Percentiles rank a stretch among this genome's conserved stretches.
Conservation (phyloP, 2,113 vertebrate genomes). For the Cephalopterus ornatus region DNA sequence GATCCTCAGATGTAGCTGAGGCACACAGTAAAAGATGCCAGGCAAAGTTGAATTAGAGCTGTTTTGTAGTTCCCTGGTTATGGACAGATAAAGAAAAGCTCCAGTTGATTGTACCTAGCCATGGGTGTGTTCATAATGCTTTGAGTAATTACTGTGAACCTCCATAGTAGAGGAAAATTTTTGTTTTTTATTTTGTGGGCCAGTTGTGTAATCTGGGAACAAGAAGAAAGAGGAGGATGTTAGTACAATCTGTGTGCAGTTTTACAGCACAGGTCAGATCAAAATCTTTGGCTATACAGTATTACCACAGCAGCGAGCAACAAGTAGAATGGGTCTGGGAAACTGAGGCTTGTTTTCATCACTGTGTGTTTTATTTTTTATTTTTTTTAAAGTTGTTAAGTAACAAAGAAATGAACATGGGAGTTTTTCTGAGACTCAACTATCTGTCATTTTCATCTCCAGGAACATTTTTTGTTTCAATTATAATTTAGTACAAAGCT, state of each 20-base stretch:
- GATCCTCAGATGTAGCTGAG: background rate
- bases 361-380: background rate
- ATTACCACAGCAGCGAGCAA: background rate
- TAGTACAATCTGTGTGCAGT: background rate
- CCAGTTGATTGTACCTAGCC: background rate
- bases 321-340: background rate
- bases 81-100: background rate
- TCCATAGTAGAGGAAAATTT: background rate
- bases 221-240: background rate
- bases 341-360: background rate
- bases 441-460: background rate
- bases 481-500: conserved; percentile 46
- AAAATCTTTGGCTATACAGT: background rate
- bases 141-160: background rate
- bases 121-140: background rate
- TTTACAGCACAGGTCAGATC: background rate
- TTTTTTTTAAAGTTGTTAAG: background rate
- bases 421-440: background rate
- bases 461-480: conserved; percentile 46
- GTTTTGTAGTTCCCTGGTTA: background rate
- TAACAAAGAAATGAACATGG: background rate
- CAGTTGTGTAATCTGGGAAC: background rate
- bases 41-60: background rate
- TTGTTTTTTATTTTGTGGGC: background rate
- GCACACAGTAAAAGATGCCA: background rate